Conservation (phyloP, 1,140 invertebrate genomes). For the Penaeus japonicus region DNA sequence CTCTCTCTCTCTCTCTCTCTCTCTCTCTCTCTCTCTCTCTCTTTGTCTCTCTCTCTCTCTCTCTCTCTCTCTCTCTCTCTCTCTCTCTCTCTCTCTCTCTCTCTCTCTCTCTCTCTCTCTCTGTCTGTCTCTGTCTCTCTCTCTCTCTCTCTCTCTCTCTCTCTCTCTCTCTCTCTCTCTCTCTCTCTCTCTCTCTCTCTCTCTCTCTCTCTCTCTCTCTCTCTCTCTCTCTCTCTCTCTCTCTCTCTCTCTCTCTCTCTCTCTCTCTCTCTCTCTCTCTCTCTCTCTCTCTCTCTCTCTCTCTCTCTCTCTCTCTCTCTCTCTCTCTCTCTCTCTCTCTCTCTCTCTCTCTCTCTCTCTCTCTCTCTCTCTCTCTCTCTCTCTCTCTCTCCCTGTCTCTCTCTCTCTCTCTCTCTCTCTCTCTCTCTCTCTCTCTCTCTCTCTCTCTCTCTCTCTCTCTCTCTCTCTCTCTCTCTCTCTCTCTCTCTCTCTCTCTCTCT, state of each 20-base stretch:
- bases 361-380: conserved; percentile 20
- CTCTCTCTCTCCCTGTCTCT: neutral
- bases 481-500: no score
- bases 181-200: neutral
- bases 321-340: conserved; percentile 14
- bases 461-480: no score
- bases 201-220: neutral
- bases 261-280: neutral
- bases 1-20: no score
- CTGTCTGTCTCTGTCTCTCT: neutral
- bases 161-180: neutral
- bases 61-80: conserved; percentile 15
- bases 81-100: conserved; percentile 13
- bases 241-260: neutral
- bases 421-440: no score
- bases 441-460: no score
- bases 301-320: neutral
- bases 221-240: neutral
- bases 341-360: conserved; percentile 18
- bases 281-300: neutral
- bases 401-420: neutral
- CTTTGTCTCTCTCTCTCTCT: conserved; percentile 6
- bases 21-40: no score
- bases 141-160: neutral
- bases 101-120: neutral